phyloP scores from a whole-genome alignment of 1,140 invertebrate species.

The Lethocerus indicus region DNA sequence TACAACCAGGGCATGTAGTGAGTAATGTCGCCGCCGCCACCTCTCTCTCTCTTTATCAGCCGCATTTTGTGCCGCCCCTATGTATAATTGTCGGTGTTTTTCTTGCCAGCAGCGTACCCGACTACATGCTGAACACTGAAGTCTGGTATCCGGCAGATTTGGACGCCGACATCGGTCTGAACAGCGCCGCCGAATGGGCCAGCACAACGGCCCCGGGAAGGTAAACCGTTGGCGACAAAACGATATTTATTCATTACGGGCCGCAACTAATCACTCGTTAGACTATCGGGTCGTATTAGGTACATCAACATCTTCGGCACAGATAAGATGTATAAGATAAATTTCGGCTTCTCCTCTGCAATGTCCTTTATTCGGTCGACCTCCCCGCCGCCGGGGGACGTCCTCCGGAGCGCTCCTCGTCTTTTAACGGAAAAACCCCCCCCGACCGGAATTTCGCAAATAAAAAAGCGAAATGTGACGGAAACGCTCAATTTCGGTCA shows the following conservation, averaged over 20 bases:
- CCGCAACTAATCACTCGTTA: neutral
- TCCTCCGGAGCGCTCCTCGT: neutral
- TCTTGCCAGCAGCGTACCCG: conserved; percentile 21
- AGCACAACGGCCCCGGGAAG: conserved; percentile 38
- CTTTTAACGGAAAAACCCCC: too few species aligned
- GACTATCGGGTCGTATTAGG: neutral
- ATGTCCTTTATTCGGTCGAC: neutral
- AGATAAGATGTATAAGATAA: neutral
- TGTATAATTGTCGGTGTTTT: neutral
- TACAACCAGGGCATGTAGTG: neutral
- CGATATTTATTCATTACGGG: neutral
- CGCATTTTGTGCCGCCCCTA: neutral
- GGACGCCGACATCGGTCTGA: conserved; percentile 23
- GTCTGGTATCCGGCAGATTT: conserved; percentile 44
- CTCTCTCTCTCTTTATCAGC: too few species aligned
- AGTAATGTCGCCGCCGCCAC: too few species aligned
- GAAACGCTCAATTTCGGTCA: too few species aligned
- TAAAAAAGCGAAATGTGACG: too few species aligned
- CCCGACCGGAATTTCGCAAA: too few species aligned
- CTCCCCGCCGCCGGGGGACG: neutral
- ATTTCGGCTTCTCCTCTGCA: too few species aligned
- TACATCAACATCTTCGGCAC: neutral
- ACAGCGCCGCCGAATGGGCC: conserved; percentile 31
- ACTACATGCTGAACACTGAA: conserved; percentile 51
- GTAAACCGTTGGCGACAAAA: conserved; percentile 19